Evolutionary conservation across 2,888 invertebrate species (phyloP).

Genomic region (Meandrusa payeni): DNA sequence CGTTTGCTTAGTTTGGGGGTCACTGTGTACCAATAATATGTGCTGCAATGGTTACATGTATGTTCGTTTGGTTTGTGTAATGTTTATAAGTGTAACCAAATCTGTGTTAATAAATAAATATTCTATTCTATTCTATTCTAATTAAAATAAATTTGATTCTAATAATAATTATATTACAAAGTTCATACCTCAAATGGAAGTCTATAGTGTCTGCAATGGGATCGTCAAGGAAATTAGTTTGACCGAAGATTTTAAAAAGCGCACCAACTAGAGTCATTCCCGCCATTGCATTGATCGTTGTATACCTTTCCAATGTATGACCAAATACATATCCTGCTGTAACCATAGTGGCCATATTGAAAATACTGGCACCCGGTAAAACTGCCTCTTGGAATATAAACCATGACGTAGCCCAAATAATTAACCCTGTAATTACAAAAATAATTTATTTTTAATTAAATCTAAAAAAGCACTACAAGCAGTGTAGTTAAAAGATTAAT

Average conservation of each 20-base stretch:
- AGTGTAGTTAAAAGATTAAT: too few relatives aligned
- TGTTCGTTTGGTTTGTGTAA: too few relatives aligned
- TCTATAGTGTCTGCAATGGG: conserved; percentile 57
- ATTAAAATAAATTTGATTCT: too few relatives aligned
- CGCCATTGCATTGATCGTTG: conserved; percentile 61
- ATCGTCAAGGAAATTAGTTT: conserved; percentile 54
- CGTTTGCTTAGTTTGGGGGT: too few relatives aligned
- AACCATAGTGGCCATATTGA: conserved; percentile 58
- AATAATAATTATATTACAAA: not conserved
- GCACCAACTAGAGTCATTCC: conserved; percentile 70
- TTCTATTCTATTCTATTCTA: too few relatives aligned
- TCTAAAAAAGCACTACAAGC: too few relatives aligned
- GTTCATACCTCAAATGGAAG: conserved; percentile 64
- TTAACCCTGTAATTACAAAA: conserved; percentile 49
- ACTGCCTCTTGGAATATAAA: conserved; percentile 55
- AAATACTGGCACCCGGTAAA: conserved; percentile 53
- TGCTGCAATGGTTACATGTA: too few relatives aligned
- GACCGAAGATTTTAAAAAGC: conserved; percentile 57
- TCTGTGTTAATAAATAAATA: too few relatives aligned
- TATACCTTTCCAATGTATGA: conserved; percentile 64
- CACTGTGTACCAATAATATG: too few relatives aligned
- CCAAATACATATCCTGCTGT: conserved; percentile 60
- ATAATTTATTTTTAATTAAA: not conserved
- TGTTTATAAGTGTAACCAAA: too few relatives aligned
- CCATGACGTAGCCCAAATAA: conserved; percentile 64